Evolutionary conservation across 1,140 invertebrate species (phyloP).

Genomic region (Halesus radiatus): DNA sequence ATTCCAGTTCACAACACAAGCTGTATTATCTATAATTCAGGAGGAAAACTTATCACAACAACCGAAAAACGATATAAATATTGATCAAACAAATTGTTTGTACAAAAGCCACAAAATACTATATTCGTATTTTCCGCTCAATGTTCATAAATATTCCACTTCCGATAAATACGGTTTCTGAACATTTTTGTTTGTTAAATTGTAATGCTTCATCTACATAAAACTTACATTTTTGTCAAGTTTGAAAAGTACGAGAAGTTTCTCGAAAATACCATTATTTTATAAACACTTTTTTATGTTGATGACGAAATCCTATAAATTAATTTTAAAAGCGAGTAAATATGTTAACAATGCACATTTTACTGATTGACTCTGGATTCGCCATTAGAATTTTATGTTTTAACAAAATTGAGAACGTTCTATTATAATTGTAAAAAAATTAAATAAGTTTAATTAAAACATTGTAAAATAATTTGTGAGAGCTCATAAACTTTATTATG

Average conservation of each 20-base stretch:
- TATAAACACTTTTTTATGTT: too few relatives aligned
- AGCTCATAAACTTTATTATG: not conserved
- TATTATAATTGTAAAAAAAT: not conserved
- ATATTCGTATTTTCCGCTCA: slow-evolving; percentile 4
- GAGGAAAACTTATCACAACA: not conserved
- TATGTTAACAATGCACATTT: not conserved
- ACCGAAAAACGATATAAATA: slow-evolving; percentile 1
- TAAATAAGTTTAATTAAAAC: not conserved
- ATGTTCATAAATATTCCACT: not conserved
- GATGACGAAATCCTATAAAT: too few relatives aligned
- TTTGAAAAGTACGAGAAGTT: too few relatives aligned
- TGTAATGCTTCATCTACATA: not conserved
- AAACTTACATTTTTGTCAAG: not conserved
- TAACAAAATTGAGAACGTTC: not conserved
- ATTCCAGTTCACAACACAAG: not conserved
- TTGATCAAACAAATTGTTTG: slow-evolving; percentile 39
- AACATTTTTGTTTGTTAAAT: not conserved
- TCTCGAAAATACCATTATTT: not conserved
- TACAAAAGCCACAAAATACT: not conserved
- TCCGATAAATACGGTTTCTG: not conserved
- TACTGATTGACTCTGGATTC: too few relatives aligned
- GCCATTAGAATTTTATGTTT: not conserved
- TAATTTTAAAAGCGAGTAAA: not conserved
- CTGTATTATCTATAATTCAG: not conserved
- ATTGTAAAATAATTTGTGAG: slow-evolving; percentile 1